phyloP scores from a whole-genome alignment of 1,140 invertebrate genomes.

The Sitobion miscanthi region DNA sequence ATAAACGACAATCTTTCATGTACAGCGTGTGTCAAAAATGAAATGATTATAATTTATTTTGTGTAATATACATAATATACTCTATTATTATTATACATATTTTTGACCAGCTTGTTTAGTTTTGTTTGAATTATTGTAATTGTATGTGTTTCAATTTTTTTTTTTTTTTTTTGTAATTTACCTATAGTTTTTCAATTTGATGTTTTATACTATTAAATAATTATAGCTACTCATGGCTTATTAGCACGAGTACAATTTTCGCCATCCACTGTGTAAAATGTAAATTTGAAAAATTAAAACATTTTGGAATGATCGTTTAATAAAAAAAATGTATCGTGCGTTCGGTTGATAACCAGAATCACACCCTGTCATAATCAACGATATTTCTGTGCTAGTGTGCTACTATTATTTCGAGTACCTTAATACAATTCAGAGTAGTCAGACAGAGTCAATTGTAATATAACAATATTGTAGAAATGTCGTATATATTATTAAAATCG shows the following conservation, averaged over 20 bases:
- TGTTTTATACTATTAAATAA: no score
- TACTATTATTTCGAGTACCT: no score
- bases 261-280: no score
- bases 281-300: not conserved
- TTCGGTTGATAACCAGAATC: not conserved
- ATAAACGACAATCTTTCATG: not conserved
- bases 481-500: not conserved
- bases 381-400: not conserved
- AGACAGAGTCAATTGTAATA: not conserved
- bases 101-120: not conserved
- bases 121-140: not conserved
- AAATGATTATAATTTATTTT: not conserved
- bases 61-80: no score
- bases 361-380: not conserved
- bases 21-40: not conserved
- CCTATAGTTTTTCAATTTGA: no score
- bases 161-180: no score
- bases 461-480: not conserved
- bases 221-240: no score
- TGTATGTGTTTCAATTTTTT: not conserved
- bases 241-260: no score
- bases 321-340: not conserved
- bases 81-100: not conserved
- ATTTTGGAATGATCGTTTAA: no score
- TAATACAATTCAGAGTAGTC: no score